Conservation (phyloP, 2,888 invertebrate genomes). For the Stenotaenia linearis region DNA sequence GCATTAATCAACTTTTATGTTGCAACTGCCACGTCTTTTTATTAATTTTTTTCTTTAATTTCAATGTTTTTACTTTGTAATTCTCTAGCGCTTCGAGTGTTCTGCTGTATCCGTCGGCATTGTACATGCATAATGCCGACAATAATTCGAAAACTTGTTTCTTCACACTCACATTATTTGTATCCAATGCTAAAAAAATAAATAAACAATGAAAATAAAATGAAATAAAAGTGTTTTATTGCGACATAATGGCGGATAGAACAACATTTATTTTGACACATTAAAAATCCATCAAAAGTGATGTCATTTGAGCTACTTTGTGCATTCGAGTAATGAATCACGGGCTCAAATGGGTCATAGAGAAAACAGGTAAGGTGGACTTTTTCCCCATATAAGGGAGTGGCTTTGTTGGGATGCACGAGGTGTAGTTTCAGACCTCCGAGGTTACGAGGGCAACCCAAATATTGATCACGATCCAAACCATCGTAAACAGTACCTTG, state of each 20-base stretch:
- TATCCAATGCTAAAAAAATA: conserved; percentile 66
- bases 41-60: background rate
- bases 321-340: conserved; percentile 10
- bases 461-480: conserved; percentile 13
- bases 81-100: conserved; percentile 85
- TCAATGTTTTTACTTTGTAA: conserved; percentile 67
- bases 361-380: conserved; percentile 19
- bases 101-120: conserved; percentile 76
- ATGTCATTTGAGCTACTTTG: conserved; percentile 23
- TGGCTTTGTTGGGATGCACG: conserved; percentile 26
- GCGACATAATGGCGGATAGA: background rate
- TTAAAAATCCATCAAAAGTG: conserved; percentile 5
- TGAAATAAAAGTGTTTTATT: background rate
- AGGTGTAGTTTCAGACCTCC: background rate
- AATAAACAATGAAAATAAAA: background rate
- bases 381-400: conserved; percentile 19
- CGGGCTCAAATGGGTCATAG: conserved; percentile 1
- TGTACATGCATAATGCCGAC: conserved; percentile 90
- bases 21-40: background rate
- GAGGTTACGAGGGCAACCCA: conserved; percentile 26
- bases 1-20: conserved; percentile 16
- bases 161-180: conserved; percentile 82
- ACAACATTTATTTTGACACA: background rate
- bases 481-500: background rate
- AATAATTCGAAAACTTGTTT: conserved; percentile 94